Percentiles rank a stretch among this genome's conserved stretches.
These are phyloP conservation scores for Mandrillus leucophaeus DNA, from an alignment of 2,113 vertebrate species.

Conservation along the genomic window DNA sequence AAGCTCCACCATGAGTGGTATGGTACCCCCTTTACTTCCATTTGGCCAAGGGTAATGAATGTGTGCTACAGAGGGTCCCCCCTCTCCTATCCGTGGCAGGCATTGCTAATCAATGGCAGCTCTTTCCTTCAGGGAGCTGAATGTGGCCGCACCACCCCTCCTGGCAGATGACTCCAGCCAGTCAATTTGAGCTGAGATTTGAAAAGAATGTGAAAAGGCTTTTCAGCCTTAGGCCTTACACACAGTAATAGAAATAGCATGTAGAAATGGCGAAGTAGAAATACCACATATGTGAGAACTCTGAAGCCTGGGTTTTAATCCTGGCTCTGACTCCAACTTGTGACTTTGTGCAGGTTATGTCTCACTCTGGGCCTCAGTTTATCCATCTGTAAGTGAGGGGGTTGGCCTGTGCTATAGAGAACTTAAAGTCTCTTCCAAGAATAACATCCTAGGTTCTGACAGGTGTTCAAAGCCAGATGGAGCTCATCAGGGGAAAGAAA, in stretches of 20 bases:
- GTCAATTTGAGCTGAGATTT: background rate
- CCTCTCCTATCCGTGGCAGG: background rate
- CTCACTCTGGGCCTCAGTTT: background rate
- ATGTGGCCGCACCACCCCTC: background rate
- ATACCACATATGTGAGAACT: background rate
- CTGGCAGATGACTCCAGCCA: background rate
- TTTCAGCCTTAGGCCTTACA: background rate
- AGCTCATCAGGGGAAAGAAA: background rate
- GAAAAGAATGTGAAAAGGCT: background rate
- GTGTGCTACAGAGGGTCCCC: too few relatives aligned
- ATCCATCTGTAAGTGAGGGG: background rate
- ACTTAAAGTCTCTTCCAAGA: background rate
- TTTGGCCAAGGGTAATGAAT: background rate
- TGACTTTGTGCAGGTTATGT: background rate
- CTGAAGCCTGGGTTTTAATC: background rate
- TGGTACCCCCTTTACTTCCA: background rate
- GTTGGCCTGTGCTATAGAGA: background rate
- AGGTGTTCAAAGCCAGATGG: constrained; percentile 19
- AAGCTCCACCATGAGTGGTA: background rate
- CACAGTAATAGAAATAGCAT: too few relatives aligned
- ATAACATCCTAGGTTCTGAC: background rate
- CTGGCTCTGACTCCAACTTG: background rate
- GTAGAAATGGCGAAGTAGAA: background rate
- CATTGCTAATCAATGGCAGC: background rate
- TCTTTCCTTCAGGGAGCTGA: background rate